Evolutionary conservation across 2,888 invertebrate species (phyloP).

Genomic region (Lamproptera curius): DNA sequence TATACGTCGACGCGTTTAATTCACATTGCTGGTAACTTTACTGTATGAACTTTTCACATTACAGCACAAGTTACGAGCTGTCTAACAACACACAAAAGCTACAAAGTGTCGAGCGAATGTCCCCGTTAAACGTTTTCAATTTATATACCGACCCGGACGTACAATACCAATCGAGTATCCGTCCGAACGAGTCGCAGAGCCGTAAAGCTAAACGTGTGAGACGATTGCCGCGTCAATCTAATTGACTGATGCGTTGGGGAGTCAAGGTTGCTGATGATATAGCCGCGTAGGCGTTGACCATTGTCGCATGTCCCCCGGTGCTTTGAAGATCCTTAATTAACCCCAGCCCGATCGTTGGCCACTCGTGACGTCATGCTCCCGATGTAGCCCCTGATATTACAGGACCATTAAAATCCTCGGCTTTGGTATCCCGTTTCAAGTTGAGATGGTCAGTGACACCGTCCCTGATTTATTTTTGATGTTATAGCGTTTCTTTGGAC

Average conservation of each 20-base stretch:
- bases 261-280: constrained; percentile 31
- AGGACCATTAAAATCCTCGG: constrained; percentile 14
- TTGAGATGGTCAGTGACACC: constrained; percentile 18
- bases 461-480: constrained; percentile 3
- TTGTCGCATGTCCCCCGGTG: constrained; percentile 29
- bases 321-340: constrained; percentile 36
- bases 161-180: too few relatives aligned
- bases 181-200: too few relatives aligned
- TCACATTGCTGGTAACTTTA: too few relatives aligned
- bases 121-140: too few relatives aligned
- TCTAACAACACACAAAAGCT: too few relatives aligned
- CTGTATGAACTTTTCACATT: too few relatives aligned
- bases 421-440: constrained; percentile 10
- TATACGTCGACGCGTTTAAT: too few relatives aligned
- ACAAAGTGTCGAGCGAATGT: too few relatives aligned
- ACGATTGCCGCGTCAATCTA: constrained; percentile 19
- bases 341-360: constrained; percentile 20
- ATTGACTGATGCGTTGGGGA: constrained; percentile 20
- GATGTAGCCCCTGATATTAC: too few relatives aligned
- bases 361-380: constrained; percentile 16
- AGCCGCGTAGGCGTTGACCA: constrained; percentile 15
- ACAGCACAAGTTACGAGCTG: too few relatives aligned
- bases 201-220: constrained; percentile 3
- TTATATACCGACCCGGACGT: too few relatives aligned
- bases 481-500: too few relatives aligned